Evolutionary conservation across 2,113 vertebrate species (phyloP).

Genomic region (Bostrychus sinensis): DNA sequence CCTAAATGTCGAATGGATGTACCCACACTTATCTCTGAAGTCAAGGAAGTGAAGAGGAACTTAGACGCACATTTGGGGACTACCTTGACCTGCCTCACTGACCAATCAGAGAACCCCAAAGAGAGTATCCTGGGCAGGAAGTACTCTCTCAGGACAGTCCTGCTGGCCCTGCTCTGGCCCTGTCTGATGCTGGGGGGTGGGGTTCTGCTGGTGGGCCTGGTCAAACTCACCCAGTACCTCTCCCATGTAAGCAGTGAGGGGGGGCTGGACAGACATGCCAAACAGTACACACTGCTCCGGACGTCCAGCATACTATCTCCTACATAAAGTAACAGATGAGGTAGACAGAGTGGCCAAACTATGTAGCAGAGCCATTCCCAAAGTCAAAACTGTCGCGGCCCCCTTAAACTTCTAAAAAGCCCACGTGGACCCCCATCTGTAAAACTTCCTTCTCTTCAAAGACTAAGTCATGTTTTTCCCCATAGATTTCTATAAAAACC

Average conservation of each 20-base stretch:
- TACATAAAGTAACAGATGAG: constrained; percentile 16
- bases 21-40: constrained; percentile 66
- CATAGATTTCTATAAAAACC: no score
- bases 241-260: constrained; percentile 68
- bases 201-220: constrained; percentile 80
- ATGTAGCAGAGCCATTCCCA: no score
- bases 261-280: constrained; percentile 26
- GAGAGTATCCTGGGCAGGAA: constrained; percentile 75
- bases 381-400: no score
- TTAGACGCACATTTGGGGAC: constrained; percentile 63
- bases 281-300: constrained; percentile 57
- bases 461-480: no score
- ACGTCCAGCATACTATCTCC: constrained; percentile 40
- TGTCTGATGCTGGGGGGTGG: constrained; percentile 81
- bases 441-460: no score
- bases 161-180: constrained; percentile 82
- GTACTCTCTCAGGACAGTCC: constrained; percentile 56
- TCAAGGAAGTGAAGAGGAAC: constrained; percentile 68
- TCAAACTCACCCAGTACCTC: constrained; percentile 82
- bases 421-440: no score
- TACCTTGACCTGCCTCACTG: constrained; percentile 68
- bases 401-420: no score
- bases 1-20: constrained; percentile 79
- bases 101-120: constrained; percentile 42
- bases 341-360: no score